phyloP scores from a whole-genome alignment of 37 sponge, comb jelly and placozoan species.

The Bolinopsis microptera region DNA sequence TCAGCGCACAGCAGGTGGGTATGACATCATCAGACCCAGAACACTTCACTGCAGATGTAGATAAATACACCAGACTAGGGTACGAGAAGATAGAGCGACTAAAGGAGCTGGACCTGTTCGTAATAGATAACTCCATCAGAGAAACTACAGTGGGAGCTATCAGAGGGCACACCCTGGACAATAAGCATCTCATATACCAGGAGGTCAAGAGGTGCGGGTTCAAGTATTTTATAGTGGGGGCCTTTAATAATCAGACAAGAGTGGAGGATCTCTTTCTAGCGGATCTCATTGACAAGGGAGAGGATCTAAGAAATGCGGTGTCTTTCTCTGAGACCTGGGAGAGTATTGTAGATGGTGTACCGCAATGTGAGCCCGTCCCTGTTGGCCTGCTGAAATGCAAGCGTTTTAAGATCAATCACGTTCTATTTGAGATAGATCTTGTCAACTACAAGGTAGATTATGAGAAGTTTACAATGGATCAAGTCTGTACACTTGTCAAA shows the following conservation, averaged over 20 bases:
- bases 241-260: slow-evolving; percentile 67
- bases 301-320: slow-evolving; percentile 59
- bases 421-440: slow-evolving; percentile 67
- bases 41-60: background rate
- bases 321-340: slow-evolving; percentile 63
- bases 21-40: no score
- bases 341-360: background rate
- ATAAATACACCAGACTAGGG: background rate
- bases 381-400: slow-evolving; percentile 56
- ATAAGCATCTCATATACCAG: slow-evolving; percentile 67
- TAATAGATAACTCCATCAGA: slow-evolving; percentile 70
- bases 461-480: background rate
- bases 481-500: slow-evolving; percentile 3
- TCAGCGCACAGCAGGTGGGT: no score
- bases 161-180: slow-evolving; percentile 69
- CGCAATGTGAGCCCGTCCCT: slow-evolving; percentile 38
- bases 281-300: slow-evolving; percentile 46
- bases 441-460: slow-evolving; percentile 33
- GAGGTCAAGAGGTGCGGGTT: slow-evolving; percentile 70
- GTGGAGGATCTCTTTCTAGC: slow-evolving; percentile 66
- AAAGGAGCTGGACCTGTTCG: slow-evolving; percentile 68
- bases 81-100: slow-evolving; percentile 14
- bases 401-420: slow-evolving; percentile 37
- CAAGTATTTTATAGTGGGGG: slow-evolving; percentile 66
- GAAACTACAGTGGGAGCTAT: slow-evolving; percentile 71